phyloP scores from a whole-genome alignment of 2,888 invertebrate species.

The Ochropacha duplaris region DNA sequence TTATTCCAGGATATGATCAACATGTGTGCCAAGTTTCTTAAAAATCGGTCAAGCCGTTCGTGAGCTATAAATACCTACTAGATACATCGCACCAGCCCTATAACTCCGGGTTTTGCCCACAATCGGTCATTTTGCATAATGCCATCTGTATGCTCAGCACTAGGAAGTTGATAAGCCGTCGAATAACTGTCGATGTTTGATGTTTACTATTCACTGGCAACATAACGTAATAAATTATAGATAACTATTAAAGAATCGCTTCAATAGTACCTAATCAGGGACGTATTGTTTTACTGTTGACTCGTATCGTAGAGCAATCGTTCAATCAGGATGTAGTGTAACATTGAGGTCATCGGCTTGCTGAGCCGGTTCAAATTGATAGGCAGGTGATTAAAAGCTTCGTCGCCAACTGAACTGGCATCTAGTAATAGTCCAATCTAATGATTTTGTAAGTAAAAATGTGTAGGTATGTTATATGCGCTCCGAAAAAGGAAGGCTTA shows the following conservation, averaged over 20 bases:
- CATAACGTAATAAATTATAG: not conserved
- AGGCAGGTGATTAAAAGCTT: too few species aligned
- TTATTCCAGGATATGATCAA: too few species aligned
- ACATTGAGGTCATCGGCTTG: not conserved
- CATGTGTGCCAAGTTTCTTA: too few species aligned
- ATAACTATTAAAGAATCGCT: not conserved
- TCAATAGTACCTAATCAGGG: not conserved
- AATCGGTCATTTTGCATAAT: conserved; percentile 20
- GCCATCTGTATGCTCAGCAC: conserved; percentile 19
- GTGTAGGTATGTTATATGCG: too few species aligned
- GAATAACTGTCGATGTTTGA: conserved; percentile 9
- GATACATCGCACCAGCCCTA: not conserved
- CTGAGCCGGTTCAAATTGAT: not conserved
- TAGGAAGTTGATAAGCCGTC: conserved; percentile 34
- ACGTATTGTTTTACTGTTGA: not conserved
- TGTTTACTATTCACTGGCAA: not conserved
- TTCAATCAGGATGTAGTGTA: not conserved
- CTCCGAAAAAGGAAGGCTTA: too few species aligned
- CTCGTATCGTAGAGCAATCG: not conserved
- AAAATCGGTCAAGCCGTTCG: too few species aligned
- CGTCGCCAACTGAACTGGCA: too few species aligned
- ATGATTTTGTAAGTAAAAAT: too few species aligned
- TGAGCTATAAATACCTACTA: too few species aligned
- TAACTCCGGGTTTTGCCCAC: conserved; percentile 31
- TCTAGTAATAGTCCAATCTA: too few species aligned